Conservation (phyloP, 2,113 vertebrate genomes). For the Excalfactoria chinensis region DNA sequence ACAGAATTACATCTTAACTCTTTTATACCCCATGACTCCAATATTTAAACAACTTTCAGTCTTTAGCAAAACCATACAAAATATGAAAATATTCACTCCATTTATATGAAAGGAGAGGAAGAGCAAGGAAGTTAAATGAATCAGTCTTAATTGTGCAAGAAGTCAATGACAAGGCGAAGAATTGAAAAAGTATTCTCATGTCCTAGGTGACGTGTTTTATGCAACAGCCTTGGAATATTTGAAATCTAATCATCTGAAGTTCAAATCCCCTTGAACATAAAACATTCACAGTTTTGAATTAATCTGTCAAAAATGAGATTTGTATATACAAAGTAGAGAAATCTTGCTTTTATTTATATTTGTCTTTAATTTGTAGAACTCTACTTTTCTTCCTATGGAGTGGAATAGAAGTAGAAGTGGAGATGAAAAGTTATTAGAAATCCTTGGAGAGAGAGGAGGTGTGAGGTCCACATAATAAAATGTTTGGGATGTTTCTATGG, state of each 20-base stretch:
- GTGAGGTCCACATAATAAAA: background rate
- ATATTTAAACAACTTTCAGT: background rate
- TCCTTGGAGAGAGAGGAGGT: background rate
- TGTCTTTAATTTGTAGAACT: background rate
- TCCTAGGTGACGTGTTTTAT: background rate
- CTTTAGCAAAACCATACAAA: background rate
- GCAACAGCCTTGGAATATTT: background rate
- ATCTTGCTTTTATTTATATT: background rate
- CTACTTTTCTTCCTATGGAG: background rate
- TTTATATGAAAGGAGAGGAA: background rate
- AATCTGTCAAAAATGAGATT: background rate
- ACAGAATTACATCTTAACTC: background rate
- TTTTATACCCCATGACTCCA: background rate
- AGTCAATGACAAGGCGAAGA: background rate
- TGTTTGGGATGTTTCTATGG: background rate
- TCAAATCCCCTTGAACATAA: background rate
- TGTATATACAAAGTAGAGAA: background rate
- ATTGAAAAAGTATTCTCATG: background rate
- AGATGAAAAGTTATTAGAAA: background rate
- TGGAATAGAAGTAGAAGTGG: background rate
- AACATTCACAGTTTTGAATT: background rate
- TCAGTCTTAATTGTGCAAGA: background rate
- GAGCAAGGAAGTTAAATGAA: background rate
- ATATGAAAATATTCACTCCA: background rate
- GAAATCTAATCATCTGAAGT: background rate